Base-by-base conservation (phyloP, 2,888 invertebrate genomes). In the Mycalesis mineus region DNA sequence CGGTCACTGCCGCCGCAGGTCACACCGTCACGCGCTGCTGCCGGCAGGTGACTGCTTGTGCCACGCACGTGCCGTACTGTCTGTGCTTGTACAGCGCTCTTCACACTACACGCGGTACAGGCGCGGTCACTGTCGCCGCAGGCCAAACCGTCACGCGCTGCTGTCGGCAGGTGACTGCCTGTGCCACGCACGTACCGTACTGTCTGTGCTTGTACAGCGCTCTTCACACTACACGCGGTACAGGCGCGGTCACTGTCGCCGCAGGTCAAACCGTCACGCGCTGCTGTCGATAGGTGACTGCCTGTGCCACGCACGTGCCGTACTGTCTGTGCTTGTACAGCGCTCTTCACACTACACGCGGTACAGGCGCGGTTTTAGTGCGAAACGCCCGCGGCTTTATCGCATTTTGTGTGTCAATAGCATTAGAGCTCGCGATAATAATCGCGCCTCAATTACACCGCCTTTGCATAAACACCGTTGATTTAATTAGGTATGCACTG, bases 261-360 rank as follows among this genome's bases (percentile, higher is more conserved):
- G 29, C 29, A 7, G 29, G 8, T 22, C 2, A 11, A 8, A 42
- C 8, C n/a, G 7, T 42, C 28, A 28, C 13, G 42, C 42, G 13
- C 68, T 70, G 72, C 53, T 63, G 75, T 56, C 70, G 67, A 65
- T 71, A 68, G 69, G 71, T 70, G 74, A 79, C 78, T 78, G 72
- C 41, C 54, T 41, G 53, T 37, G 29, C 37, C 37, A 22, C 22
- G 37, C 49, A 6, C 49, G 49, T 49, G 49, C 49, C 17, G 37
- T 37, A 37, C 37, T 42, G 22, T 22, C 22, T 22, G 22, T 22
- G 22, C 22, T 22, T 22, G 22, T 22, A 22, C n/a, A n/a, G n/a
- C n/a, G 22, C 22, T 22, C 22, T 22, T 22, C 22, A 22, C 22
- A 22, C 22, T 22, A 22, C 22, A 22, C 22, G 22, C 22, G 41